These are phyloP conservation scores for Griposia aprilina DNA, from an alignment of 2,888 invertebrate species.

Conservation along the genomic window DNA sequence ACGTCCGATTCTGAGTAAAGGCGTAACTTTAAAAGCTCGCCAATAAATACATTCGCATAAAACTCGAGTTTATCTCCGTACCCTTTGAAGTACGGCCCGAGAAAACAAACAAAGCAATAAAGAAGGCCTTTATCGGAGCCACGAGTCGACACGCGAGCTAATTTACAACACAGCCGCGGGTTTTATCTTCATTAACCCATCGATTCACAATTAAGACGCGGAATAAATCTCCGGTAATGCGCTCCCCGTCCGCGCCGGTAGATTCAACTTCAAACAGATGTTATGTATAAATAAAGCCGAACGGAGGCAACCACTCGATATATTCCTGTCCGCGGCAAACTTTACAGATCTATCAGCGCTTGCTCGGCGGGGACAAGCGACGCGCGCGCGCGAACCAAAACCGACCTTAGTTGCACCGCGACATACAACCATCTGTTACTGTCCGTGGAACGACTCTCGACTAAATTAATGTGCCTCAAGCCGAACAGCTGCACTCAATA, in stretches of 20 bases:
- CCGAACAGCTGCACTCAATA: slow-evolving; percentile 69
- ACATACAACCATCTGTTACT: slow-evolving; percentile 57
- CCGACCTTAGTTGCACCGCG: slow-evolving; percentile 75
- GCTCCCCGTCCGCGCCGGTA: slow-evolving; percentile 89
- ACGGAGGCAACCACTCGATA: slow-evolving; percentile 90
- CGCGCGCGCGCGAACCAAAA: slow-evolving; percentile 71
- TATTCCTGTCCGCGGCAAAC: slow-evolving; percentile 90
- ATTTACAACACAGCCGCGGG: slow-evolving; percentile 90
- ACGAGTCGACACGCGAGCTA: slow-evolving; percentile 91
- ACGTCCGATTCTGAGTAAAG: slow-evolving; percentile 72
- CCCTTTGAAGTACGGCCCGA: slow-evolving; percentile 89
- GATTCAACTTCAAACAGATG: slow-evolving; percentile 90
- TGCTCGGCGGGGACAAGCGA: slow-evolving; percentile 80
- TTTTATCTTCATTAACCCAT: slow-evolving; percentile 91
- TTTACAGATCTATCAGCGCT: slow-evolving; percentile 89
- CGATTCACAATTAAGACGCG: slow-evolving; percentile 91
- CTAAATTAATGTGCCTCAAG: slow-evolving; percentile 57
- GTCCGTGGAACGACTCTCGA: slow-evolving; percentile 58
- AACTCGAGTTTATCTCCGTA: slow-evolving; percentile 88
- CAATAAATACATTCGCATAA: slow-evolving; percentile 88
- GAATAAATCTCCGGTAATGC: slow-evolving; percentile 90
- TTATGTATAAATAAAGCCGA: slow-evolving; percentile 90
- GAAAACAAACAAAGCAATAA: slow-evolving; percentile 91
- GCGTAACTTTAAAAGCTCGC: slow-evolving; percentile 72
- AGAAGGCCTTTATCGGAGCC: slow-evolving; percentile 90